Evolutionary conservation across 2,888 invertebrate genomes (phyloP).

Genomic region (Carterocephalus palaemon): DNA sequence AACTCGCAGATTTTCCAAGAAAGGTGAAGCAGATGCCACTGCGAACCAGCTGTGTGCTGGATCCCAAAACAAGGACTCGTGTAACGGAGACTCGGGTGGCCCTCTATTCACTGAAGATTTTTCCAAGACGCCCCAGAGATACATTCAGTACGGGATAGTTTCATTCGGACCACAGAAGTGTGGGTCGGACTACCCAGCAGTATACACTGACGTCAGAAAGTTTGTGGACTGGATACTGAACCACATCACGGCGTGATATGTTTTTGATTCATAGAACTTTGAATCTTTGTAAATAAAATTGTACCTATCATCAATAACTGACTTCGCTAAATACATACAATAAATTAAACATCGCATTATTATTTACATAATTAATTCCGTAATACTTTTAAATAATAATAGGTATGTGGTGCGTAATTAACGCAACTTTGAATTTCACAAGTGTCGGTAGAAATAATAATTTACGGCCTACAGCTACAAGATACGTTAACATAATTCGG

Average conservation of each 20-base stretch:
- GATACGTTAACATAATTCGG: too few relatives aligned
- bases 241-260: conserved; percentile 32
- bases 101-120: conserved; percentile 66
- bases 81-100: conserved; percentile 82
- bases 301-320: too few relatives aligned
- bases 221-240: conserved; percentile 58
- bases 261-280: too few relatives aligned
- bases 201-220: conserved; percentile 58
- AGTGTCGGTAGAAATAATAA: too few relatives aligned
- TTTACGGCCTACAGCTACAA: too few relatives aligned
- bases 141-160: conserved; percentile 41
- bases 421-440: too few relatives aligned
- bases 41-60: conserved; percentile 52
- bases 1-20: conserved; percentile 1
- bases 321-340: too few relatives aligned
- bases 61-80: conserved; percentile 73
- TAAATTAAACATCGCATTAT: too few relatives aligned
- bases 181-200: conserved; percentile 50
- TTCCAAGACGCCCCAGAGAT: conserved; percentile 22
- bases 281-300: too few relatives aligned
- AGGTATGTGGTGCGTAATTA: too few relatives aligned
- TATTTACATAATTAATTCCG: too few relatives aligned
- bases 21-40: conserved; percentile 1
- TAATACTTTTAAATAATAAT: too few relatives aligned
- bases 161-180: conserved; percentile 38